phyloP scores from a whole-genome alignment of 2,888 invertebrate species.

The Petrolisthes cinctipes region DNA sequence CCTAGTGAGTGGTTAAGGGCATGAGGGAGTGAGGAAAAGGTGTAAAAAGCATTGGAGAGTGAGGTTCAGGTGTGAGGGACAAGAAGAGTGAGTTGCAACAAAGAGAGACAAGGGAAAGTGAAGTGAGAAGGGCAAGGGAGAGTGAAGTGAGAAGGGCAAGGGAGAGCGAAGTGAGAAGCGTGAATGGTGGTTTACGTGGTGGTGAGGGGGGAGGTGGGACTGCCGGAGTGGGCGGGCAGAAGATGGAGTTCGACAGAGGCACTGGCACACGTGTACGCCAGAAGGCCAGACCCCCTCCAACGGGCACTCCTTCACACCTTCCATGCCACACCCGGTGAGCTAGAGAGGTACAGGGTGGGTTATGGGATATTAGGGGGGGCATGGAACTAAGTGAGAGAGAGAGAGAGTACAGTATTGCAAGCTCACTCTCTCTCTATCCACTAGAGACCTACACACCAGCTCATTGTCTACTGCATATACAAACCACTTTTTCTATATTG shows the following conservation, averaged over 20 bases:
- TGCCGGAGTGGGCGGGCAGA: constrained; percentile 40
- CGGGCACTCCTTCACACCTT: constrained; percentile 48
- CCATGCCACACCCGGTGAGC: constrained; percentile 41
- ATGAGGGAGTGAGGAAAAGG: constrained; percentile 1
- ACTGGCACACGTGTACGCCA: constrained; percentile 49
- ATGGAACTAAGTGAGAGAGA: not conserved
- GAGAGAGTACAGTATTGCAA: too few relatives aligned
- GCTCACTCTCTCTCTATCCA: too few relatives aligned
- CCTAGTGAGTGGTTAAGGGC: not conserved
- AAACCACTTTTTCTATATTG: too few relatives aligned
- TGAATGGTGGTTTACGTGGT: constrained; percentile 59
- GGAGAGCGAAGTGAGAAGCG: not conserved
- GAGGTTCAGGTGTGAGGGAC: constrained; percentile 8
- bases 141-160: not conserved
- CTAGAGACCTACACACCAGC: too few relatives aligned
- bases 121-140: not conserved
- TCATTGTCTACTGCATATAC: too few relatives aligned
- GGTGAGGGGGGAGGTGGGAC: constrained; percentile 50
- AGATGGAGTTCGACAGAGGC: constrained; percentile 56
- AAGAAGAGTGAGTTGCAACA: not conserved
- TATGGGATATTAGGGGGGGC: not conserved
- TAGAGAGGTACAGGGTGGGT: not conserved
- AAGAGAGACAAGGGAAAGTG: not conserved
- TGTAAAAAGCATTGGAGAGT: not conserved
- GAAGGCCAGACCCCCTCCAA: constrained; percentile 56